Base-by-base conservation (phyloP, 2,888 invertebrate genomes). In the Andrena praecox region DNA sequence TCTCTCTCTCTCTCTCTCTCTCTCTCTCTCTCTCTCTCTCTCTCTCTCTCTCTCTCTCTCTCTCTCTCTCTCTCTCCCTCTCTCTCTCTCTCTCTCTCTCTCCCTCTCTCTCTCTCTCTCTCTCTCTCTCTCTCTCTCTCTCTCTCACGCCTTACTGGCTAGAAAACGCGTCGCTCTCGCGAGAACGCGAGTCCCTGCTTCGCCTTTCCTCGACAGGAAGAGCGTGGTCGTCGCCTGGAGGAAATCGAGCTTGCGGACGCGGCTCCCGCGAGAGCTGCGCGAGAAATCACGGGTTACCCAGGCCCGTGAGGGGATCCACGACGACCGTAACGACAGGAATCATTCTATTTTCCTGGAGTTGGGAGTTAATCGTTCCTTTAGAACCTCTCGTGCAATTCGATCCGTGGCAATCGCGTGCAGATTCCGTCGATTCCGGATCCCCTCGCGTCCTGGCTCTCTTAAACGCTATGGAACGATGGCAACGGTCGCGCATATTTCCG, bases 391-490 rank as follows among this genome's bases (percentile, higher is more conserved):
- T 29, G 1, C 7, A 24, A 27, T 33, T 33, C 4, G 7, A 33
- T 12, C 7, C n/a, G 16, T 0, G 48, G 48, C 56, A 78, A 76
- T 85, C 29, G 74, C 80, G 74, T 69, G 84, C 64, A n/a, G 54
- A 69, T 70, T 69, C 64, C 64, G 20, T 56, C 48, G 59, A 27
- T 56, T 56, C 24, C 56, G 50, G 84, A 89, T 87, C 87, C 85
- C 85, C 84, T 89, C 89, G 79, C 82, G 88, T 73, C 80, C 71
- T 59, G 78, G 69, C 77, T 74, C 84, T n/a, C 87, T 88, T 89
- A 88, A 82, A 84, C 72, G 60, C 84, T 88, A 88, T 85, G 75
- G 84, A 78, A 84, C 89, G 88, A 87, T 82, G 89, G 85, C 89
- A 89, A 89, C 89, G 82, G 7, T 59, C 2, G 77, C 59, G 62